Percentiles rank a stretch among this genome's conserved stretches.
phyloP scores from a whole-genome alignment of 1,140 invertebrate species.

The Acromyrmex echinatior region DNA sequence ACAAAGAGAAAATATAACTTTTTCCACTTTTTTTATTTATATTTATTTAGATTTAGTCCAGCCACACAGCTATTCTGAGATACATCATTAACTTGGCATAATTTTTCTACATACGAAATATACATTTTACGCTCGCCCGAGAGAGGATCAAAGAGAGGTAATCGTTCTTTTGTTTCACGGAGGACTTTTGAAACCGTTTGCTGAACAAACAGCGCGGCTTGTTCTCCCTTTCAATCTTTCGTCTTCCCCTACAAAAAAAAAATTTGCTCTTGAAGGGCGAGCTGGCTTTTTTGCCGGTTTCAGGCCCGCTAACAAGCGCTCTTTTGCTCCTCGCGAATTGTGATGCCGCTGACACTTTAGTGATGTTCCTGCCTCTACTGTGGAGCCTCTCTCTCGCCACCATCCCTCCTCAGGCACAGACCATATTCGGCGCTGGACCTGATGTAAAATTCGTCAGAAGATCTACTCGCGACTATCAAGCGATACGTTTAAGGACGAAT shows the following conservation, averaged over 20 bases:
- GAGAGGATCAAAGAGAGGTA: constrained; percentile 45
- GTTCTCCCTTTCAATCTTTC: constrained; percentile 61
- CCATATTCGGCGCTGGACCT: constrained; percentile 71
- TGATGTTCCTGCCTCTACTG: constrained; percentile 79
- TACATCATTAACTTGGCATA: constrained; percentile 38
- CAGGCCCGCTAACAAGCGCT: constrained; percentile 81
- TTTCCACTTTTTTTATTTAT: not conserved
- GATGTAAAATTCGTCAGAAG: constrained; percentile 73
- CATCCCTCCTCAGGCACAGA: constrained; percentile 14
- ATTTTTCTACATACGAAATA: constrained; percentile 39
- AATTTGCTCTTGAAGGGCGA: constrained; percentile 65
- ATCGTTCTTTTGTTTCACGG: constrained; percentile 61
- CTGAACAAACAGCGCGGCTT: constrained; percentile 67
- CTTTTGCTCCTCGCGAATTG: constrained; percentile 82
- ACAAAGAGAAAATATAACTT: not conserved
- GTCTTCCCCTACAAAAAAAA: constrained; percentile 58
- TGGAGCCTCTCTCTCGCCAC: constrained; percentile 22
- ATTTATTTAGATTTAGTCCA: not conserved
- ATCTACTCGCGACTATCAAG: constrained; percentile 62
- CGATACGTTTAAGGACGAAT: constrained; percentile 32
- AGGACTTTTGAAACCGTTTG: constrained; percentile 42
- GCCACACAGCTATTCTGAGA: not conserved
- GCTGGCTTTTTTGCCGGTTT: constrained; percentile 76
- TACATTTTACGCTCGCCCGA: constrained; percentile 27
- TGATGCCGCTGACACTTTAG: constrained; percentile 84